Evolutionary conservation across 1,140 invertebrate genomes (phyloP), one percentile per base, ranked within the genome.

Genomic region (Holcopasites calliopsidis): DNA sequence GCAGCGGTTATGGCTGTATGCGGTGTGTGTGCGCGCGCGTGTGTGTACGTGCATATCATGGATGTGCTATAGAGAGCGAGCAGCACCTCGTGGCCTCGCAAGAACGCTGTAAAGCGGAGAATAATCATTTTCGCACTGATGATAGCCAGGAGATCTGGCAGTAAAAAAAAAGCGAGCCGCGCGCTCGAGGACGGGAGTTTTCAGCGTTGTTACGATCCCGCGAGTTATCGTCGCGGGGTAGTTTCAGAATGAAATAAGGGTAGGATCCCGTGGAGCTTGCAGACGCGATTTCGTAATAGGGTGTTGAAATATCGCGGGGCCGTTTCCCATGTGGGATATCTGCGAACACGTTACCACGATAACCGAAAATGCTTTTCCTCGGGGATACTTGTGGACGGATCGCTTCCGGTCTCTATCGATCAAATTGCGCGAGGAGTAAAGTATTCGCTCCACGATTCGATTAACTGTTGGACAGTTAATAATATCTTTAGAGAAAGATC

Each of bases 61-160:
- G 38, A 23, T n/a, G n/a, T n/a, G n/a, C n/a, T 64, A 49, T 49
- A 66, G 65, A 65, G 55, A 26, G 42, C 42, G 35, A 13, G 13
- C 5, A 47, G n/a, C 26, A 35, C 28, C 58, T 23, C n/a, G 28
- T 55, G 47, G n/a, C 31, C 3, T 18, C 31, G 79, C 80, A 77
- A 82, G 79, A 77, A 82, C 69, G 58, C 69, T 82, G 70, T 81
- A 74, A 82, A 82, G 75, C 62, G 69, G 42, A 68, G 74, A 82
- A 82, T 83, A 78, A 83, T 83, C 79, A 82, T 83, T 61, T 69
- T 60, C 58, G 69, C 23, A 23, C n/a, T 40, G 28, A 35, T 16
- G 57, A 71, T 78, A 82, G 72, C 58, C 66, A 66, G 58, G 62
- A 75, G n/a, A 60, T 54, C 49, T 33, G 42, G 38, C 38, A 58